Evolutionary conservation across 2,113 vertebrate species (phyloP), one percentile per base, ranked within the genome.

Genomic region (Hemichromis elongatus): DNA sequence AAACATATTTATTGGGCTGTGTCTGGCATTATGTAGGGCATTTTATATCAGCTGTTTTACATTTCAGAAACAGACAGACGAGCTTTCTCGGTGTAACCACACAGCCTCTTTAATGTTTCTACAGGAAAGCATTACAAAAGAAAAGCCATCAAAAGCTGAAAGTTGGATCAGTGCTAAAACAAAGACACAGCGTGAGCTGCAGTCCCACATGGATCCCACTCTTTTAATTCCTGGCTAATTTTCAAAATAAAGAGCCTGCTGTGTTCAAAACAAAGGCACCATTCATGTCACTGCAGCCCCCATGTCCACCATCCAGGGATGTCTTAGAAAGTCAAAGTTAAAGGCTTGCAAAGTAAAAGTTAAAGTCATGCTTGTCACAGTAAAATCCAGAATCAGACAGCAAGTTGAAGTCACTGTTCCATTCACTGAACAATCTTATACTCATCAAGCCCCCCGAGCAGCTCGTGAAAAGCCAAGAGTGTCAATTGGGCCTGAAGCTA

Each of bases 221-320:
- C 79, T 70, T 91, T 91, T 87, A 91, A 91, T 81, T 86, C 79
- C 42, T 86, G 87, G 90, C 84, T 89, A 70, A 77, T 85, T 82
- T 86, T 92, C 88, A 77, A 91, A 83, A 82, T 88, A 92, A 90
- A 90, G 85, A 89, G n/a, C 77, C 83, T 52, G 82, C 88, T 93
- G 90, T 93, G 84, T 80, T 89, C 7, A 80, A 84, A 81, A 94
- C 94, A 95, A 92, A 83, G 59, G 79, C 53, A 19, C 87, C 85
- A 93, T 94, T 95, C 86, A 92, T 92, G 77, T 79, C 68, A 21
- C 61, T 45, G 81, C 80, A 80, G 55, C 70, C 59, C 35, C 77
- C 30, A 19, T 73, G 80, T 90, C 88, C 83, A 82, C 75, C 77
- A 42, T 55, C 53, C 78, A 87, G 26, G 66, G 70, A 83, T 55